Evolutionary conservation across 1,140 invertebrate genomes (phyloP), one percentile per base, ranked within the genome.

Genomic region (Protaetia brevitarsis): DNA sequence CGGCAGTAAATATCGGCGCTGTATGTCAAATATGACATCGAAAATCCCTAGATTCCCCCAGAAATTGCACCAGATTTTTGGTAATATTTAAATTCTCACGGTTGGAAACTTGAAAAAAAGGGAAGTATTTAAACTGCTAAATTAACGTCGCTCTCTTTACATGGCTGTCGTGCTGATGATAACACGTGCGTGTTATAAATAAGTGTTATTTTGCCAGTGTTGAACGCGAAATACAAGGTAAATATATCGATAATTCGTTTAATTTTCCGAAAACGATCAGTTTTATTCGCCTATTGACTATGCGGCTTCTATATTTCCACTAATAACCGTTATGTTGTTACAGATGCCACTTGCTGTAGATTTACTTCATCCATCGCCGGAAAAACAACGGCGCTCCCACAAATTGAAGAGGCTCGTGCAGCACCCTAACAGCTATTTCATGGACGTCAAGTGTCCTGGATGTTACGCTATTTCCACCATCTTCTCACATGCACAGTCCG

Each of bases 371-470:
- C 98, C 98, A 71, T 86, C 87, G 72, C 90, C 93, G 71, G 87
- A 90, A 70, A 93, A 95, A 78, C 96, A 98, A 79, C 97, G 97
- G 81, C 91, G 92, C 79, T 83, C 88, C 71, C 88, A 87, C 78
- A 95, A 95, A 84, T 81, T 97, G 73, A 99, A 98, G 82, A 87
- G 97, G 74, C 86, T 99, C 71, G 97, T 99, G 45, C 97, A 98
- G 80, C 96, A 97, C 80, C 97, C 97, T 4, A 99, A 99, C 82
- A 98, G 95, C 71, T 99, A 96, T 79, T 99, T 99, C 81, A 99
- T 99, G 97, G 97, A 99, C 85, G 97, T 99, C 6, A 99, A 99
- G 86, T 99, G 97, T 80, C 97, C 97, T 66, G 96, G 96, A 66
- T 99, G 97, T 81, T 98, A 97, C 82, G 98, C 96, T 79, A 99